Base-by-base conservation (phyloP, 2,797 vertebrate genomes). In the Novumbra hubbsi region DNA sequence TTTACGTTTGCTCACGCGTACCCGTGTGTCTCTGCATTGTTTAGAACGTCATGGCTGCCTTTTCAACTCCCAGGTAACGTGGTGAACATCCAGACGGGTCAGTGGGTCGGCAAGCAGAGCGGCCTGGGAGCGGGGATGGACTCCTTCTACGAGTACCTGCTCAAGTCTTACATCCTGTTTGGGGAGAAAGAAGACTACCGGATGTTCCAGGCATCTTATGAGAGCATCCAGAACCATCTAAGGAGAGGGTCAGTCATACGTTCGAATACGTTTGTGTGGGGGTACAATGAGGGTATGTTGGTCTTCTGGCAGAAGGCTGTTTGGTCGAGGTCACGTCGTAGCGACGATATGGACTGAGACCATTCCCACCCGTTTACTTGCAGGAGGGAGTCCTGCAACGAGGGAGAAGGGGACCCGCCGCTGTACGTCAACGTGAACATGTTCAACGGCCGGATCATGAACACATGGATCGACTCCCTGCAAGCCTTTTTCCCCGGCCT, bases 401-500 rank as follows among this genome's bases (percentile, higher is more conserved):
- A 99, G 86, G 98, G 98, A 3, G 96, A 98, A 64, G 98, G 98
- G 0, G 98, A 99, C 85, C 97, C 98, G 0, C 98, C 98, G 0
- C 92, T 99, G 0, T 99, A 99, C 0, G 97, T 99, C 41, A 99
- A 99, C 0, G 97, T 99, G 15, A 98, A 99, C 91, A 99, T 99
- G 98, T 96, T 96, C 89, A 99, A 92, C 0, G 98, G 98, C 4
- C 96, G 98, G 87, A 95, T 99, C 79, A 96, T 98, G 96, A 99
- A 99, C 93, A 99, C 98, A 0, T 99, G 98, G 98, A 98, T 99
- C 0, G 98, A 99, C 89, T 99, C 98, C 11, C 94, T 99, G 78
- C 98, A 99, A 86, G 98, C 98, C n/a, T 99, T 99, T 84, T 99
- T 99, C 81, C 98, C 98, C 0, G 98, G 98, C 0, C 92, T 99